phyloP scores from a whole-genome alignment of 2,113 vertebrate genomes.

The Odocoileus hemionus region DNA sequence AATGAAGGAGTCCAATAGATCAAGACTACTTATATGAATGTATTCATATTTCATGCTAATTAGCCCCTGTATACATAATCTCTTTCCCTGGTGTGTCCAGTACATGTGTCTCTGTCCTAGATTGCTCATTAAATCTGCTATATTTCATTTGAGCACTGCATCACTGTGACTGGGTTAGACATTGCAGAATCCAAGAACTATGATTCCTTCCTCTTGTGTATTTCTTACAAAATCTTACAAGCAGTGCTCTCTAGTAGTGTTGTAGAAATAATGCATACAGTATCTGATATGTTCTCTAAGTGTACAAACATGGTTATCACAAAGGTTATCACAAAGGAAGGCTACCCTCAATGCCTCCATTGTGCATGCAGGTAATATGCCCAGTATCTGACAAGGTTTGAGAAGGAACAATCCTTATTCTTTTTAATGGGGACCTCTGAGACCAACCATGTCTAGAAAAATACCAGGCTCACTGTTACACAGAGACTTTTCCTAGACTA shows the following conservation, averaged over 20 bases:
- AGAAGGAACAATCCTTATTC: conserved; percentile 55
- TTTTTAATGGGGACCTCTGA: conserved; percentile 73
- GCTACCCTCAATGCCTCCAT: conserved; percentile 43
- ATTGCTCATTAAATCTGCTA: conserved; percentile 85
- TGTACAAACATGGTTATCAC: conserved; percentile 28
- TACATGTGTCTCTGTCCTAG: conserved; percentile 84
- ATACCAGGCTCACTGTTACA: conserved; percentile 5
- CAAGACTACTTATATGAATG: conserved; percentile 78
- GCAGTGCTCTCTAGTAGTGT: conserved; percentile 7
- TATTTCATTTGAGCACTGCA: conserved; percentile 80
- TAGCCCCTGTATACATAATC: conserved; percentile 78
- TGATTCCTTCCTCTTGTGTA: conserved; percentile 66
- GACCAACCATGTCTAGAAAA: conserved; percentile 47
- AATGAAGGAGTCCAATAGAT: conserved; percentile 78
- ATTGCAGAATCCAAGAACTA: conserved; percentile 72
- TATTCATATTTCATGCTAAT: conserved; percentile 86
- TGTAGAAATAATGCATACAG: conserved; percentile 44
- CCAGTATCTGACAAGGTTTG: conserved; percentile 57
- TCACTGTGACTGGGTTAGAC: conserved; percentile 68
- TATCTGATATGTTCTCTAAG: conserved; percentile 38
- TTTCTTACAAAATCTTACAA: conserved; percentile 61
- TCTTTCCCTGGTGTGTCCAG: conserved; percentile 76
- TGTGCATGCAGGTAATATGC: conserved; percentile 46
- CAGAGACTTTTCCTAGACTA: conserved; percentile 26
- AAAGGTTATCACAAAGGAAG: conserved; percentile 5